phyloP scores from a whole-genome alignment of 2,113 vertebrate species.

The Ctenodactylus gundi region DNA sequence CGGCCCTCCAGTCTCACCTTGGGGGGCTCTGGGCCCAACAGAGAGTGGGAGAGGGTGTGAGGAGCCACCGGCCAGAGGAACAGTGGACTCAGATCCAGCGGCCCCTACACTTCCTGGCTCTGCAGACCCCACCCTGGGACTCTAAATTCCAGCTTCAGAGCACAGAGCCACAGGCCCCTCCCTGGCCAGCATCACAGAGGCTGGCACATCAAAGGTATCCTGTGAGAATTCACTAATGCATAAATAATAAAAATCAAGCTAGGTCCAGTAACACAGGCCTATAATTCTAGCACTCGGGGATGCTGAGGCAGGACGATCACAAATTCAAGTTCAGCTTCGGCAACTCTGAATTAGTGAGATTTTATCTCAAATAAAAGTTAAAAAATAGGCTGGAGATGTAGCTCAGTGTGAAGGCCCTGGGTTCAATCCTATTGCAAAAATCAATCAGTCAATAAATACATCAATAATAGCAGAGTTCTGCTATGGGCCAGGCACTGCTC shows the following conservation, averaged over 20 bases:
- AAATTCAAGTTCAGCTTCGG: too few relatives aligned
- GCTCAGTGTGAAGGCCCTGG: too few relatives aligned
- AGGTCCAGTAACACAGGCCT: too few relatives aligned
- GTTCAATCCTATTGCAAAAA: too few relatives aligned
- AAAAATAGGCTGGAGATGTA: too few relatives aligned
- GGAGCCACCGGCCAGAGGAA: rapidly evolving
- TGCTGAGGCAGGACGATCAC: too few relatives aligned
- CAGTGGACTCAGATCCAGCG: neutral
- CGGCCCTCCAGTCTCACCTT: conserved; percentile 90
- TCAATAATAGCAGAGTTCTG: too few relatives aligned
- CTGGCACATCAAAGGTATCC: neutral
- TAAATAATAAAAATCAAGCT: neutral
- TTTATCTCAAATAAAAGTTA: too few relatives aligned
- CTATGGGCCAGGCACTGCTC: neutral
- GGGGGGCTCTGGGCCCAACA: conserved; percentile 87
- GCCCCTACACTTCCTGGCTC: neutral
- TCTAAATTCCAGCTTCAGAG: neutral
- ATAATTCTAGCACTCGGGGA: too few relatives aligned
- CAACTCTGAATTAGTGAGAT: too few relatives aligned
- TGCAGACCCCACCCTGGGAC: neutral
- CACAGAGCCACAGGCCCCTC: neutral
- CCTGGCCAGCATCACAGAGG: too few relatives aligned
- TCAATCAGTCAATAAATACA: too few relatives aligned
- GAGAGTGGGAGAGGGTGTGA: neutral
- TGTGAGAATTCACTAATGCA: rapidly evolving